Base-by-base conservation (phyloP, 2,113 vertebrate genomes). In the Atlantisia rogersi region DNA sequence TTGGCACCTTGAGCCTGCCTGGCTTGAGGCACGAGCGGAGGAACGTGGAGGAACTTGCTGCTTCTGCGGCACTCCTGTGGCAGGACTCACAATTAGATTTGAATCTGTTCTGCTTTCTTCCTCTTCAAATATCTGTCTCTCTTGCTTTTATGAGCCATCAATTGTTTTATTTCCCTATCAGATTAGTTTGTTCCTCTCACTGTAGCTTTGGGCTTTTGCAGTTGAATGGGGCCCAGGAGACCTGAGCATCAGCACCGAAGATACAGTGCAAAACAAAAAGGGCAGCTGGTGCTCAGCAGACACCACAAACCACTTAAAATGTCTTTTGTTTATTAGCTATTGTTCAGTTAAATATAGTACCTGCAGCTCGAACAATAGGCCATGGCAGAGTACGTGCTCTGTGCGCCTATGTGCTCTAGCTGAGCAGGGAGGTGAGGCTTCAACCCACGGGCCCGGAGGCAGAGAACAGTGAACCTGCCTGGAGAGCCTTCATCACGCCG, bases 261-360 rank as follows among this genome's bases (percentile, higher is more conserved):
- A 71, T 16, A 35, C 3, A 15, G 35, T 2, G n/a, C 35, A 65
- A 53, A 32, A 37, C 48, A 75, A 69, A 92, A 94, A 82, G 42
- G 78, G 89, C 89, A 95, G 53, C 50, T 79, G 91, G 48, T 14
- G 53, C 63, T 87, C 75, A 58, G 58, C 77, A 82, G 81, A 79
- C 65, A 68, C 62, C 74, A 31, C 58, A 71, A 87, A 63, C 74
- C 86, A 92, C 81, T 94, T 85, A 42, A 95, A 92, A 89, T 11
- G 19, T 32, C 80, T 82, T 91, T 86, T 89, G 83, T 95, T 95
- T 89, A 82, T 91, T 73, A 91, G 69, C 74, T 80, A 15, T 95
- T 89, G 74, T 89, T 91, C 35, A 21, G 84, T 69, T 94, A 68
- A 95, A 86, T 85, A 65, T 71, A 73, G 77, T 18, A 85, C 62